Base-by-base conservation (phyloP, 2,113 vertebrate genomes). In the Gobius niger region DNA sequence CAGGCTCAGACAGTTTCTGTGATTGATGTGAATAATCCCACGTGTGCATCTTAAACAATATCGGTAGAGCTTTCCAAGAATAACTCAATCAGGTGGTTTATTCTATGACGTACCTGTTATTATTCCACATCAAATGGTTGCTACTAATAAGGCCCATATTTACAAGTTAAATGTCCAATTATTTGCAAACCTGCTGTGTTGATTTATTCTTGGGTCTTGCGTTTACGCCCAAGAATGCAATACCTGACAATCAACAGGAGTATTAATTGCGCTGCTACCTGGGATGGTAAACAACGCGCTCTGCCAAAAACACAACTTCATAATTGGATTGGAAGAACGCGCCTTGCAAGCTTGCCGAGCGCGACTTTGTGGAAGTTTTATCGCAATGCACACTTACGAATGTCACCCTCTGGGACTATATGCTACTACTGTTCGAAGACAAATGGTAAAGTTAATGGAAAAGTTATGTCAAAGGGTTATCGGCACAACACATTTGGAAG, bases 231-330 rank as follows among this genome's bases (percentile, higher is more conserved):
- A 7, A 40, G 54, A 14, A 34, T 40, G 54, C 54, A 57, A 57
- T 57, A 57, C 40, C 54, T 15, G 24, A 34, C 54, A 14, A 57
- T 57, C 54, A 57, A 24, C 54, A 40, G 54, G 54, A 7, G 19
- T 57, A 57, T 40, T 57, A 57, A 57, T 57, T 57, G 19, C 24
- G 13, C 40, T 13, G 14, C 54, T 12, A 57, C 24, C 54, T 57
- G 54, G 40, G 54, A 57, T 57, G 24, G 54, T 57, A 57, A 57
- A 57, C 54, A 57, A 57, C 19, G 40, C 13, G 40, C 54, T 57
- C 6, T 40, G 54, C 18, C 54, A 57, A 57, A 24, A 54, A 54
- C 52, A 24, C 9, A 19, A 54, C 18, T 54, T 19, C 6, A 54
- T 54, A 54, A 54, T 54, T 54, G 52, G 52, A 54, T 24, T 54